These are phyloP conservation scores for Masticophis lateralis DNA, from an alignment of 2,797 vertebrate species.

Conservation along the genomic window DNA sequence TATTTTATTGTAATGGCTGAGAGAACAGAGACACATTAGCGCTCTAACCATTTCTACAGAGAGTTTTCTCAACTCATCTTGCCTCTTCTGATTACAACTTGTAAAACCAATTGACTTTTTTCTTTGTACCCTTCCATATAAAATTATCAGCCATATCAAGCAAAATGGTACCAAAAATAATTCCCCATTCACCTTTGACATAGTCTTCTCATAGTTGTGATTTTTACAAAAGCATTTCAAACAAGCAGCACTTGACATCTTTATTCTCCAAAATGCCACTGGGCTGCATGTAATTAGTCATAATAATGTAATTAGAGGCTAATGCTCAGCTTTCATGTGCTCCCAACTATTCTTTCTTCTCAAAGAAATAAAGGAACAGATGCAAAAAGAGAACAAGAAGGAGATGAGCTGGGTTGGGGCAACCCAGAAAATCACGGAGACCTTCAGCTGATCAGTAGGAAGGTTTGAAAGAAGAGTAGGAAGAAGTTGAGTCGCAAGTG, in stretches of 20 bases:
- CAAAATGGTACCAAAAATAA: neutral
- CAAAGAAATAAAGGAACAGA: neutral
- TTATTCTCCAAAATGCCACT: neutral
- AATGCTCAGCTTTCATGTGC: neutral
- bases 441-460: neutral
- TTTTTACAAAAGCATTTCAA: neutral
- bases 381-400: neutral
- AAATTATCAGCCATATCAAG: neutral
- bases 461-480: neutral
- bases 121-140: neutral
- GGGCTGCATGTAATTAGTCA: neutral
- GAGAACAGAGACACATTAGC: neutral
- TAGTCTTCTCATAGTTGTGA: neutral
- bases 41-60: neutral
- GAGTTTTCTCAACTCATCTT: neutral
- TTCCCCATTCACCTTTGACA: neutral
- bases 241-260: neutral
- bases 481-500: neutral
- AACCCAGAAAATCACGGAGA: neutral
- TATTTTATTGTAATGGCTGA: neutral
- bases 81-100: neutral
- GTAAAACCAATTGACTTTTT: neutral
- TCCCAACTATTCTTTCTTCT: neutral
- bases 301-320: neutral
- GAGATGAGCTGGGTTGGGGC: neutral